Evolutionary conservation across 2,113 vertebrate genomes (phyloP).

Genomic region (Prunella fulvescens): DNA sequence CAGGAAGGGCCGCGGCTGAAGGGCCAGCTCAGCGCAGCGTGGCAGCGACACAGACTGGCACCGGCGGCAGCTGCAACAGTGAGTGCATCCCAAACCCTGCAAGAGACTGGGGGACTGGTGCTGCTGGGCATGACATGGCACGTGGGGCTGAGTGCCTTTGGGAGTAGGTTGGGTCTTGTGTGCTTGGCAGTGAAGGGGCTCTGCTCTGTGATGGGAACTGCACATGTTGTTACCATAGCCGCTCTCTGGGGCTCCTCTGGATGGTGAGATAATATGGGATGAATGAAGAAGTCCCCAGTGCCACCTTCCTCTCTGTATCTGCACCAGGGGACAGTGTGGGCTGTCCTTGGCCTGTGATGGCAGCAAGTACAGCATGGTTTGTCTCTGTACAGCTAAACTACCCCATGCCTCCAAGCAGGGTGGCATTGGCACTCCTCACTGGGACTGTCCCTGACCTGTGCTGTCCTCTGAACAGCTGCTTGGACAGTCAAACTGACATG

Average conservation of each 20-base stretch:
- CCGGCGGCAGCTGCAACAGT: constrained; percentile 74
- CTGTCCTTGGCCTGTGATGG: background rate
- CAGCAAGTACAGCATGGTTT: background rate
- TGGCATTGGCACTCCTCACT: background rate
- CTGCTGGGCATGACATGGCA: background rate
- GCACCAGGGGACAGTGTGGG: background rate
- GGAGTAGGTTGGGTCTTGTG: background rate
- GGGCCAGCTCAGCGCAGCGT: constrained; percentile 70
- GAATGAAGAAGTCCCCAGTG: background rate
- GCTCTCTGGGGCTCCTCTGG: background rate
- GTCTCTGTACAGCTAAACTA: background rate
- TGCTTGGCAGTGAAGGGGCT: background rate
- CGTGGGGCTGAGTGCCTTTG: background rate
- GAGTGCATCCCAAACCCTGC: constrained; percentile 66
- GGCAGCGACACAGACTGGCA: constrained; percentile 75
- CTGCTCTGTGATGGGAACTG: background rate
- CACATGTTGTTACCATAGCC: accelerated
- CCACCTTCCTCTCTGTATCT: background rate
- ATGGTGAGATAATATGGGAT: background rate
- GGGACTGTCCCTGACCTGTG: background rate
- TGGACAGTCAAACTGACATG: background rate
- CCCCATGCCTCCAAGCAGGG: accelerated
- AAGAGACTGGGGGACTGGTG: background rate
- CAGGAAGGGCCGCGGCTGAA: constrained; percentile 76
- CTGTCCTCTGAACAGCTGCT: background rate